These are phyloP conservation scores for Tachysurus fulvidraco DNA, from an alignment of 2,113 vertebrate genomes.

Conservation along the genomic window DNA sequence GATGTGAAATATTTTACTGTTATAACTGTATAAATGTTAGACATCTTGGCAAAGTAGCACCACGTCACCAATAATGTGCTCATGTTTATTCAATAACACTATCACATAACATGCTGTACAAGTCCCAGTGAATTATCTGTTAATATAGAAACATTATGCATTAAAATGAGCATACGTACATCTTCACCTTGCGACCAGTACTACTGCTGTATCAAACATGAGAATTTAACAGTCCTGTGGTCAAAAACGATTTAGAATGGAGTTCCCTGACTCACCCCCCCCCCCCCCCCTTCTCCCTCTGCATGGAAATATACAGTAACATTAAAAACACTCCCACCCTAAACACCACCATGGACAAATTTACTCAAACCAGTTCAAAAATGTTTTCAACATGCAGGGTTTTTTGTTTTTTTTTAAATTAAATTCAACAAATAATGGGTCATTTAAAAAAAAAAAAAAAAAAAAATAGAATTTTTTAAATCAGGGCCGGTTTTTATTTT, in stretches of 20 bases:
- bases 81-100: background rate
- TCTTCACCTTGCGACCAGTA: background rate
- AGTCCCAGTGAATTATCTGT: background rate
- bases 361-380: background rate
- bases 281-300: background rate
- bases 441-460: background rate
- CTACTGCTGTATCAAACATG: background rate
- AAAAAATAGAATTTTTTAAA: background rate
- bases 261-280: background rate
- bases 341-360: background rate
- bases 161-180: background rate
- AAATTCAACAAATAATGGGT: background rate
- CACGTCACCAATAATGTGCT: background rate
- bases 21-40: background rate
- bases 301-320: conserved; percentile 4
- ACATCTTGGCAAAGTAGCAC: background rate
- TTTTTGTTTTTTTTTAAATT: background rate
- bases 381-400: background rate
- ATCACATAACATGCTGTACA: background rate
- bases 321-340: background rate
- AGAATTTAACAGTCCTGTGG: background rate
- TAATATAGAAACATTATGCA: background rate
- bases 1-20: background rate
- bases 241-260: background rate
- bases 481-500: background rate